Base-by-base conservation (phyloP, 2,113 vertebrate species). In the Calyptommatus sinebrachiatus region DNA sequence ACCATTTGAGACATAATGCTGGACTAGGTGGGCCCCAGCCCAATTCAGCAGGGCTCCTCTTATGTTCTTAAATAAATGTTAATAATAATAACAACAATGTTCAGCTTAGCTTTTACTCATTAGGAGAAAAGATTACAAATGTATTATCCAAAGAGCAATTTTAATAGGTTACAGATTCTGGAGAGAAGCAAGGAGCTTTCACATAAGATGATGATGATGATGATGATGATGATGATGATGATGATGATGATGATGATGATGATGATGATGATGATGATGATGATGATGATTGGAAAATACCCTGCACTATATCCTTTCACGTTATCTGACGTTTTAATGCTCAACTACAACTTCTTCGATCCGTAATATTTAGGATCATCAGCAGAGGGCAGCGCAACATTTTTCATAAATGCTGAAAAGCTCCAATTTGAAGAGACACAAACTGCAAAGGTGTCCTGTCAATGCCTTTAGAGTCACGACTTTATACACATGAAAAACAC, bases 381-480 rank as follows among this genome's bases (percentile, higher is more conserved):
- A 91, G 90, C 82, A 93, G 95, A 91, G 94, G 94, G 92, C 93
- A 94, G 72, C 80, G 53, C 45, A 79, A 91, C 74, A 76, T 83
- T 92, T 92, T 80, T 75, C 29, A 84, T 89, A 35, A 71, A 71
- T 16, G 76, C 61, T 26, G 61, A 50, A 45, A 81, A 82, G 4
- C 50, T 1, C 57, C 61, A 1, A 1, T 18, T 57, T 57, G 80
- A 73, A 53, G 57, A 41, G 80, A 66, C 88, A 82, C 29, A 71
- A 71, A 62, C 22, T 65, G 29, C 60, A 28, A 71, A 87, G 86
- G 88, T 61, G 60, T 75, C 66, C 66, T 66, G 82, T 76, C 82
- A 63, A 83, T 75, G 79, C 82, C 89, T 72, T 89, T 86, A 63
- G 73, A 82, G 76, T 18, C 86, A 85, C 50, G 1, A 24, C 84